Evolutionary conservation across 2,797 vertebrate species (phyloP), one percentile per base, ranked within the genome.

Genomic region (Chloroceryle amazona): DNA sequence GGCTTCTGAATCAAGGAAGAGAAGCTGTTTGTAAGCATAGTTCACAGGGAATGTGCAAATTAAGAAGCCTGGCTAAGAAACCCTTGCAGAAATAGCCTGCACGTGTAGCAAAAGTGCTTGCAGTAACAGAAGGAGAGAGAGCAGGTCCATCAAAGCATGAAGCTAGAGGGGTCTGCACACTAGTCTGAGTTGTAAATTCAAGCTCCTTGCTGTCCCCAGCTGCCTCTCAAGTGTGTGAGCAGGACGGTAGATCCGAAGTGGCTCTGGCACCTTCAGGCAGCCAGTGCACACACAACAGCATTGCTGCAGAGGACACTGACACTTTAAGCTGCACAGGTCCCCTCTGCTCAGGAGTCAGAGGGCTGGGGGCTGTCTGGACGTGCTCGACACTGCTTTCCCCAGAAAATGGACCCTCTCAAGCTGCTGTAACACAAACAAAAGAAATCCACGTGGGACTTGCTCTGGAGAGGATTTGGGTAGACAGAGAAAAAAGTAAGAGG

Each of bases 231-330:
- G 44, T 6, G 21, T 14, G 17, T 23, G 20, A 21, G 46, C 37
- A 46, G 22, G 52, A 11, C 0, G 3, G 35, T 14, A 55, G 41
- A 18, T 20, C 35, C 16, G 20, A 25, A 61, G 41, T 35, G 57
- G n/a, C 29, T 42, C 46, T 60, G 44, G 26, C 22, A 37, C 33
- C 33, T 54, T 46, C 49, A 51, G 26, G 5, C 6, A 57, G 23
- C 14, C 21, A 5, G 11, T 1, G 11, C 16, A 17, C 33, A 26
- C 0, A 2, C 22, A 41, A 3, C 11, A 39, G 68, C 46, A 14
- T 19, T 12, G 23, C 54, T 25, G 25, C 0, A 2, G 23, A 21
- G 35, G 47, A 21, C 17, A 20, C 39, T 6, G 20, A 41, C 10
- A 7, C 11, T 8, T 13, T 1, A 3, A 31, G 60, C 23, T 31